These are phyloP conservation scores for Catharus bicknelli DNA, from an alignment of 2,113 vertebrate species.

Conservation along the genomic window DNA sequence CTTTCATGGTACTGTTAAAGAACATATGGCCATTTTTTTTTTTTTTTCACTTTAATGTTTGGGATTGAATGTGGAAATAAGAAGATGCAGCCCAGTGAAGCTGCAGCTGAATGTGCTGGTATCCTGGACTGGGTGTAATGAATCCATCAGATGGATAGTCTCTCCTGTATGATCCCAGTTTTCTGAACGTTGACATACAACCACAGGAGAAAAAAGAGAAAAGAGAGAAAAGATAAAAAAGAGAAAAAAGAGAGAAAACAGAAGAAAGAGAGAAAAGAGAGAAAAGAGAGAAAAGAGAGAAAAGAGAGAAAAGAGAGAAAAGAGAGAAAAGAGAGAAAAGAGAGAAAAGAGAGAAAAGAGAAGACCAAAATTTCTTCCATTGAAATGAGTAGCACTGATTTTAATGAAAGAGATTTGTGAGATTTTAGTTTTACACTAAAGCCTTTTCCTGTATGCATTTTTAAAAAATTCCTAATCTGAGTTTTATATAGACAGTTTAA, in stretches of 20 bases:
- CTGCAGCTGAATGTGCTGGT: background rate
- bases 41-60: background rate
- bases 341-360: too few species aligned
- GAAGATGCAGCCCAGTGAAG: background rate
- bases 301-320: background rate
- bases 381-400: background rate
- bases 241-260: too few species aligned
- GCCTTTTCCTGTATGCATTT: background rate
- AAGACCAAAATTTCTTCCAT: background rate
- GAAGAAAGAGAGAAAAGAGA: background rate
- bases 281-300: background rate
- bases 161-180: background rate
- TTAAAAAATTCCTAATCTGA: background rate
- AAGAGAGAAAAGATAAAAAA: background rate
- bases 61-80: background rate
- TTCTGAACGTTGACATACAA: background rate
- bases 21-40: background rate
- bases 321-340: background rate
- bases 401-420: conserved; percentile 13
- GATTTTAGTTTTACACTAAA: background rate
- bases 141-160: background rate
- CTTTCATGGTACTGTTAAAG: background rate
- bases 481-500: conserved; percentile 31
- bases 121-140: background rate
- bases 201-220: background rate